Base-by-base conservation (phyloP, 2,113 vertebrate genomes). In the Alligator mississippiensis region DNA sequence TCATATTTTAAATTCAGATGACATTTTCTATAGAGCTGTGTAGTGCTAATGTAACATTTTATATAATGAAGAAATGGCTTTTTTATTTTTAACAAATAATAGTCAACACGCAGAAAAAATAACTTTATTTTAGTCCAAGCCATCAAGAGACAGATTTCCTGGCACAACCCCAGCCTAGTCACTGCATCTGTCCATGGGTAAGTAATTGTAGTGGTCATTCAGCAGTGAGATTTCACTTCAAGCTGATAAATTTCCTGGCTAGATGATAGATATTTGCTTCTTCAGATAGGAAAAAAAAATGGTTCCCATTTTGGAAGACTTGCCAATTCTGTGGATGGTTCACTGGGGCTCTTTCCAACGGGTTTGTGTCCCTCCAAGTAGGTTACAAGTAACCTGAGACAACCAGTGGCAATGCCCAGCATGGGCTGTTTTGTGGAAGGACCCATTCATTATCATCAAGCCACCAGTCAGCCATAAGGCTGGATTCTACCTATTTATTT, bases 401-500 rank as follows among this genome's bases (percentile, higher is more conserved):
- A 90, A 89, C 83, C 89, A 86, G 78, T 85, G 93, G 89, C 1
- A 2, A 78, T 10, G 55, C 81, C 66, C 80, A 88, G 19, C 22
- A 16, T 72, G 92, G 92, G 59, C 80, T 59, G 47, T 22, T 77
- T 87, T 93, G 84, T 83, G 84, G 89, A 91, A 94, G 91, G 89
- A 10, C 58, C 61, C 72, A 89, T 89, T 91, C 80, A 79, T 21
- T 94, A 64, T 59, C 90, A 89, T 91, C 90, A 95, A 92, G 83
- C 91, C 87, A 91, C 70, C 2, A 25, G 89, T 77, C 87, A 86
- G 76, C 78, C 81, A 58, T 21, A 30, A 62, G 82, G 83, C 76
- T 82, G 83, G 85, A 94, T 72, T 92, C 47, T 61, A 92, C 88
- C 82, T 91, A 59, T 22, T 90, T 80, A n/a, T 82, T 93, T 90